A percentile compares a stretch with the other conserved stretches of the same genome.
Conservation (phyloP, 2,888 invertebrate genomes). For the Willowsia nigromaculata region DNA sequence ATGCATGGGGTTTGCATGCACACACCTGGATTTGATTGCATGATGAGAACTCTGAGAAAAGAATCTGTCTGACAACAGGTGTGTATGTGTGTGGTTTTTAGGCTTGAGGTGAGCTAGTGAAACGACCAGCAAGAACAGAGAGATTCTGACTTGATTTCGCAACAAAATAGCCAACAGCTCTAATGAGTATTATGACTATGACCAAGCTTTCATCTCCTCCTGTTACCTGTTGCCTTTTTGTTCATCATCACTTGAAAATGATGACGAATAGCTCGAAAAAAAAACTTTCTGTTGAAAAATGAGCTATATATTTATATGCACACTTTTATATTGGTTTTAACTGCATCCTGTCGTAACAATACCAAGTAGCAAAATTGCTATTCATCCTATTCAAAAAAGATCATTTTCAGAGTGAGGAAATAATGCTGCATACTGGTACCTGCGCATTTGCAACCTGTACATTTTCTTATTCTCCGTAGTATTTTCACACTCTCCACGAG, state of each 20-base stretch:
- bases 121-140: not conserved
- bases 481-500: not conserved
- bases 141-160: not conserved
- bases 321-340: too few species aligned
- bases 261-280: not conserved
- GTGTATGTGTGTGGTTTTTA: not conserved
- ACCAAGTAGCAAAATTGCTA: too few species aligned
- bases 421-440: too few species aligned
- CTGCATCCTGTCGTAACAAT: too few species aligned
- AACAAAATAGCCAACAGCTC: not conserved
- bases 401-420: too few species aligned
- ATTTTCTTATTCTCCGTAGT: not conserved
- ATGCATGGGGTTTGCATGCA: too few species aligned
- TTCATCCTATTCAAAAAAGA: too few species aligned
- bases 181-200: too few species aligned
- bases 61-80: slow-evolving; percentile 18
- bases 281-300: too few species aligned
- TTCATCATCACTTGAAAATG: not conserved
- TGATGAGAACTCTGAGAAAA: not conserved
- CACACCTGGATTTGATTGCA: not conserved
- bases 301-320: not conserved
- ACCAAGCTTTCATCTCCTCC: not conserved
- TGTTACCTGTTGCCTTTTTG: not conserved
- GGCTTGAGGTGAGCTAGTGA: not conserved
- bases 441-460: too few species aligned